Percentiles rank a stretch among this genome's conserved stretches.
Conservation (phyloP, 2,888 invertebrate species). For the Diplolepis rosae region DNA sequence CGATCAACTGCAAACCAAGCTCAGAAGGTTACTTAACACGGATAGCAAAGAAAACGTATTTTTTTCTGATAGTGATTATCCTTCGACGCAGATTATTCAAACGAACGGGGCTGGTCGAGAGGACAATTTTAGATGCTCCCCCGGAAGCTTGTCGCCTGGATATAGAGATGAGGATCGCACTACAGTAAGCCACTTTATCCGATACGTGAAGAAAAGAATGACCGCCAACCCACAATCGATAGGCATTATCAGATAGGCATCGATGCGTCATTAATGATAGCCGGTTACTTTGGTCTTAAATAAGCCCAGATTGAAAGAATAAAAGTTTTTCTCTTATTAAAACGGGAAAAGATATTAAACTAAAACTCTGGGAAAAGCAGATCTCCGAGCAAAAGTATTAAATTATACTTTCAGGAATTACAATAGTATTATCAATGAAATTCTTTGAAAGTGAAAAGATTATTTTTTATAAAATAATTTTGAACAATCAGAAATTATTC, state of each 20-base stretch:
- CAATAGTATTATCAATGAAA: too few relatives aligned
- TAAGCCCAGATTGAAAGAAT: too few relatives aligned
- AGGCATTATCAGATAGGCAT: background rate
- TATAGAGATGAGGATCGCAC: slow-evolving; percentile 64
- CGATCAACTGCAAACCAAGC: slow-evolving; percentile 84
- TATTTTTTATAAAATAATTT: too few relatives aligned
- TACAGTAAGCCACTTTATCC: slow-evolving; percentile 44
- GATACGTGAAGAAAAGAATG: slow-evolving; percentile 1
- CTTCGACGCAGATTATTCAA: slow-evolving; percentile 32
- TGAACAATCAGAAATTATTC: too few relatives aligned
- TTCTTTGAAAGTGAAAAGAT: too few relatives aligned
- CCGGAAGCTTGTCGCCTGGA: slow-evolving; percentile 63
- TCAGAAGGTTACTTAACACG: slow-evolving; percentile 84
- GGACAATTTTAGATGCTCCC: slow-evolving; percentile 67
- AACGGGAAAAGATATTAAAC: background rate
- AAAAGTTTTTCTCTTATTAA: too few relatives aligned
- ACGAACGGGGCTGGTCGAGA: slow-evolving; percentile 52
- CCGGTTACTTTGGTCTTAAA: background rate
- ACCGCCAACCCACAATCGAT: slow-evolving; percentile 5
- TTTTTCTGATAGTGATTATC: slow-evolving; percentile 72
- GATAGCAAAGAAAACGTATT: slow-evolving; percentile 84
- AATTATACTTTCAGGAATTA: too few relatives aligned
- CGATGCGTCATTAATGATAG: background rate
- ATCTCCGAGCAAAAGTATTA: too few relatives aligned
- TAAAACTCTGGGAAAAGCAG: too few relatives aligned